Evolutionary conservation across 1,140 invertebrate species (phyloP).

Genomic region (Bombyx mandarina): DNA sequence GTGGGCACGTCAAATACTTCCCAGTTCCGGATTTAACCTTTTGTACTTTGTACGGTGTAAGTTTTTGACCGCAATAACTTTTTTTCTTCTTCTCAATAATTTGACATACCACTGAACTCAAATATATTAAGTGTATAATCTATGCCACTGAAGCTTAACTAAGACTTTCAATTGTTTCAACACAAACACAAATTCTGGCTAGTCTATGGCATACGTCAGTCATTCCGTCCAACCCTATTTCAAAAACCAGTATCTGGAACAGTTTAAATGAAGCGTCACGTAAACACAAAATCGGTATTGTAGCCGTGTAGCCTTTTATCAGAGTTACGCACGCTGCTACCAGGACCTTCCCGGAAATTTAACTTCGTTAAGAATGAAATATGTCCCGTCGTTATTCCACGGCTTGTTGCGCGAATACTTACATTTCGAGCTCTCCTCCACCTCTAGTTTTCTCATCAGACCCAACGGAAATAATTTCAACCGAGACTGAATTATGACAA

Average conservation of each 20-base stretch:
- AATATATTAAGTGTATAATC: no score
- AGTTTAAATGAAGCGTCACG: conserved; percentile 20
- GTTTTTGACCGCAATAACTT: conserved; percentile 16
- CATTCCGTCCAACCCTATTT: no score
- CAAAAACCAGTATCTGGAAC: no score
- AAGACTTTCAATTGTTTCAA: no score
- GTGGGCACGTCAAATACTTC: conserved; percentile 43
- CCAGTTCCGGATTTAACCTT: conserved; percentile 26
- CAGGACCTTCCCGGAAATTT: conserved; percentile 61
- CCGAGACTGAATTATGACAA: conserved; percentile 69
- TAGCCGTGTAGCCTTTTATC: conserved; percentile 54
- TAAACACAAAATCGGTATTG: conserved; percentile 43
- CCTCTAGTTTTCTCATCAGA: conserved; percentile 69
- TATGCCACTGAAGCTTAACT: no score
- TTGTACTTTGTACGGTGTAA: background rate
- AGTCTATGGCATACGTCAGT: no score
- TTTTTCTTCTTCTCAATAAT: conserved; percentile 1
- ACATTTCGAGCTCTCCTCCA: conserved; percentile 62
- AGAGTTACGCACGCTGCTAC: conserved; percentile 57
- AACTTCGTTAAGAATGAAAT: conserved; percentile 69
- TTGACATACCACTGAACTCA: no score
- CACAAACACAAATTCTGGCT: no score
- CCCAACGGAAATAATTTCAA: conserved; percentile 68
- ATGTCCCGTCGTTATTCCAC: conserved; percentile 62
- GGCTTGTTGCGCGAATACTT: conserved; percentile 67